Percentiles rank a stretch among this genome's conserved stretches.
Conservation (phyloP, 2,113 vertebrate species). For the Galeopterus variegatus region DNA sequence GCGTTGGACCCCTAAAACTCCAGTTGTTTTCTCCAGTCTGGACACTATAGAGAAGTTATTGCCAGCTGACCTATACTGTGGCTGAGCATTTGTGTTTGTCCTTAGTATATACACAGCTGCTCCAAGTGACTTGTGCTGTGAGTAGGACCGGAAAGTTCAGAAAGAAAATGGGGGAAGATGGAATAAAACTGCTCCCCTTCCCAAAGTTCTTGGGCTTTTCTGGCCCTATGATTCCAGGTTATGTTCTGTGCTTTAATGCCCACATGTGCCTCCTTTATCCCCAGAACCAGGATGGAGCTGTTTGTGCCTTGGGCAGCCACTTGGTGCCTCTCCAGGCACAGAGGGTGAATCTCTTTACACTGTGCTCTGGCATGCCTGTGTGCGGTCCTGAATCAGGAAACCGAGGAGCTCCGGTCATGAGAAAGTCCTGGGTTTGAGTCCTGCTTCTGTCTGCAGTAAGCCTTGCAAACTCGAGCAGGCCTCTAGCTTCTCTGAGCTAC, state of each 20-base stretch:
- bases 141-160: background rate
- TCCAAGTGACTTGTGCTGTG: background rate
- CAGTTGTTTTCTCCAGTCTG: background rate
- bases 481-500: background rate
- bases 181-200: background rate
- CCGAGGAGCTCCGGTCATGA: background rate
- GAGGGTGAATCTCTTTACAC: background rate
- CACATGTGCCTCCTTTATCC: background rate
- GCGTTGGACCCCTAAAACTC: background rate
- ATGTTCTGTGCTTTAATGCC: background rate
- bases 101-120: constrained; percentile 5
- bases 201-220: background rate
- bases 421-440: background rate
- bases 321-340: background rate
- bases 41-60: background rate
- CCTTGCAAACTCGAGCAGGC: background rate
- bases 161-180: background rate
- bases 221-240: background rate
- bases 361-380: background rate
- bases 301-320: background rate
- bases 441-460: background rate
- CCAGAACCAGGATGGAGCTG: background rate
- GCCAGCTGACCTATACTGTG: background rate
- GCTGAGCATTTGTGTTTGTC: background rate
- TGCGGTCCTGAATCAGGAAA: background rate